Evolutionary conservation across 2,888 invertebrate species (phyloP).

Genomic region (Tolmerus cingulatus): DNA sequence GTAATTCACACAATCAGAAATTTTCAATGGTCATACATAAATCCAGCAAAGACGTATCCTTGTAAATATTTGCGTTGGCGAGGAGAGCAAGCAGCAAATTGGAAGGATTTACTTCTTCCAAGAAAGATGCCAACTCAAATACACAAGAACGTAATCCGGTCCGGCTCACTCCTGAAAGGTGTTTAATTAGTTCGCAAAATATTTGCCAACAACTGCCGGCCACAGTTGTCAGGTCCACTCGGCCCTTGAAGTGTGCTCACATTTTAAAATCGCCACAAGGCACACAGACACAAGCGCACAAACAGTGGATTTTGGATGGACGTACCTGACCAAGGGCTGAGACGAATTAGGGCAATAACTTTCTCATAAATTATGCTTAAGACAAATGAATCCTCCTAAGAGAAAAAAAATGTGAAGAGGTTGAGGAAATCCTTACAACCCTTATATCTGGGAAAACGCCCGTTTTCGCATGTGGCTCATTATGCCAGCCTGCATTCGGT

Average conservation of each 20-base stretch:
- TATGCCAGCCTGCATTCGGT: not conserved
- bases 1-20: not conserved
- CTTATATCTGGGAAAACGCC: not conserved
- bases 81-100: not conserved
- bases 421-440: slow-evolving; percentile 11
- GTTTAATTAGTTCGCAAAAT: slow-evolving; percentile 44
- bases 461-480: not conserved
- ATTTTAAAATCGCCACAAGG: not conserved
- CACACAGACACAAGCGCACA: not conserved
- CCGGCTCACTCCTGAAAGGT: slow-evolving; percentile 1
- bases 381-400: slow-evolving; percentile 4
- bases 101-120: slow-evolving; percentile 14
- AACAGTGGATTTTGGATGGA: not conserved
- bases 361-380: slow-evolving; percentile 8
- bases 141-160: slow-evolving; percentile 13
- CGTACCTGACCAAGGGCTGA: not conserved
- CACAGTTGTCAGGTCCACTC: not conserved
- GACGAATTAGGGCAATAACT: slow-evolving; percentile 35
- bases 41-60: not conserved
- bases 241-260: not conserved
- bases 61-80: not conserved
- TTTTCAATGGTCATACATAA: not conserved
- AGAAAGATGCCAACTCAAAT: slow-evolving; percentile 26
- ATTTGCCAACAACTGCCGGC: slow-evolving; percentile 27
- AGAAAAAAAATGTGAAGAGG: not conserved